Evolutionary conservation across 2,888 invertebrate species (phyloP), one percentile per base, ranked within the genome.

Genomic region (Pediacus dermestoides): DNA sequence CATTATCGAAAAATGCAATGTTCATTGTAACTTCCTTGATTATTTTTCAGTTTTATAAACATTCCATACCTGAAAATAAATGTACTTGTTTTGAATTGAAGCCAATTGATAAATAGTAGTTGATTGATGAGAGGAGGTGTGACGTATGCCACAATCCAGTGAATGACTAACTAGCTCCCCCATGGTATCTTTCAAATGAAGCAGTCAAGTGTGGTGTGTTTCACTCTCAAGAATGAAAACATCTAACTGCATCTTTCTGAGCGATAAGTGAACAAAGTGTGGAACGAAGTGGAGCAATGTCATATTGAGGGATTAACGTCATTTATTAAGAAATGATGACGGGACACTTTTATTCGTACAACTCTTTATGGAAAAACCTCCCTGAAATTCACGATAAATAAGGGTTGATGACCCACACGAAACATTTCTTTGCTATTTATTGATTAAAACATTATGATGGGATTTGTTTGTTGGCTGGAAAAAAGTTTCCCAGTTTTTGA

Each of bases 171-270:
- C 42, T 43, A 42, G 42, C 35, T 34, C 38, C 44, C 44, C n/a
- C n/a, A n/a, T n/a, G n/a, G n/a, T n/a, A n/a, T n/a, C n/a, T n/a
- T 44, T 47, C 39, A 44, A 37, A 42, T 42, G 44, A 47, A 36
- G 44, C 45, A 39, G 25, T 41, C 33, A 34, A 47, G 47, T 44
- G 47, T 35, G 23, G 27, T 31, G 28, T 27, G 28, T n/a, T n/a
- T 33, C 41, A 34, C 23, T 34, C 8, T 12, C 32, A 26, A 12
- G 39, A 42, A 48, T 44, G 43, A 43, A 45, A 48, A 41, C 48
- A 31, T 43, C 39, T 34, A n/a, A n/a, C n/a, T n/a, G n/a, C n/a
- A n/a, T n/a, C n/a, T n/a, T n/a, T n/a, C n/a, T n/a, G n/a, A n/a
- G n/a, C n/a, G n/a, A n/a, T n/a, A n/a, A n/a, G 23, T 10, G 27